phyloP scores from a whole-genome alignment of 1,140 invertebrate species.

The Dolichoris vasculosae region DNA sequence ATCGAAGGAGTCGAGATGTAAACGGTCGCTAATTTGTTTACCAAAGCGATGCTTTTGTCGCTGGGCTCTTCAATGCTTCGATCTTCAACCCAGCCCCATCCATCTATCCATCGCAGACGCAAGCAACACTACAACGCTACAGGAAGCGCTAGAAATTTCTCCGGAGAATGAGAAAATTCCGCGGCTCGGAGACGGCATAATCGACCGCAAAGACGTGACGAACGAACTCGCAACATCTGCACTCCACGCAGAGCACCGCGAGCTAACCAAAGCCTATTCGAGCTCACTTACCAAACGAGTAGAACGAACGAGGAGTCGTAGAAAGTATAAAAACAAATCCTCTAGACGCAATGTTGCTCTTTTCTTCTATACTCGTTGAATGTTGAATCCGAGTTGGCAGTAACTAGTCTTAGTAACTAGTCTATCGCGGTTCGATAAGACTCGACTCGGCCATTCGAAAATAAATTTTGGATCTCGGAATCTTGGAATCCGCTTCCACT shows the following conservation, averaged over 20 bases:
- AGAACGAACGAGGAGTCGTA: neutral
- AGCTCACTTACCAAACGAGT: constrained; percentile 1
- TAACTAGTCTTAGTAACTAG: too few species aligned
- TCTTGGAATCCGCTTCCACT: too few species aligned
- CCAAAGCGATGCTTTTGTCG: too few species aligned
- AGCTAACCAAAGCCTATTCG: constrained; percentile 3
- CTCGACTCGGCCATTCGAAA: neutral
- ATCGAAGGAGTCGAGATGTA: neutral
- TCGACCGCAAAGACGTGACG: constrained; percentile 37
- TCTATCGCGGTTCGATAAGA: neutral
- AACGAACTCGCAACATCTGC: constrained; percentile 25
- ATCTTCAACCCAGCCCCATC: neutral
- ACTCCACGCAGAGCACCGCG: neutral
- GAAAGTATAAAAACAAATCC: neutral
- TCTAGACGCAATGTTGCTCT: neutral
- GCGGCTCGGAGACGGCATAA: constrained; percentile 16
- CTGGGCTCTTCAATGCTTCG: neutral
- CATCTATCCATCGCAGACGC: neutral
- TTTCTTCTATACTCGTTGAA: neutral
- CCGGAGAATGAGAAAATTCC: constrained; percentile 39
- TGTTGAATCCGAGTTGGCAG: too few species aligned
- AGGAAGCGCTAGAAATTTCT: constrained; percentile 42
- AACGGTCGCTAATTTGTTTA: constrained; percentile 23
- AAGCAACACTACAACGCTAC: neutral
- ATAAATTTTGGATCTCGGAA: too few species aligned